Evolutionary conservation across 2,113 vertebrate genomes (phyloP).

Genomic region (Oophaga pumilio): DNA sequence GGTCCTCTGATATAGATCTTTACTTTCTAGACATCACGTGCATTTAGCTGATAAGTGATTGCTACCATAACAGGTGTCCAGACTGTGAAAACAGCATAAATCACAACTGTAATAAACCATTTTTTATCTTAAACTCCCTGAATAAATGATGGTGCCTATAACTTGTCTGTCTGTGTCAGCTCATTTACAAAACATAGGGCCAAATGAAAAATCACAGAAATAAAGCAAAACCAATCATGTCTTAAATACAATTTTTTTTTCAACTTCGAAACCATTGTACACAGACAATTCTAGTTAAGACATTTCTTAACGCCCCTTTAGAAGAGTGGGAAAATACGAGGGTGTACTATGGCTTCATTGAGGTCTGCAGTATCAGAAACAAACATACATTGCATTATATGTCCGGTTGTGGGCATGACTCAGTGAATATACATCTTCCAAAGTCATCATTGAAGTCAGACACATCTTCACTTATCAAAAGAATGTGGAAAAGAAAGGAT

Average conservation of each 20-base stretch:
- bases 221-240: neutral
- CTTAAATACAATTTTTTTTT: neutral
- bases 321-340: neutral
- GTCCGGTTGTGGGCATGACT: neutral
- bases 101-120: neutral
- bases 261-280: neutral
- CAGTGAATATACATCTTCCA: neutral
- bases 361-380: neutral
- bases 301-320: neutral
- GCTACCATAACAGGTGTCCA: neutral
- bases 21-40: neutral
- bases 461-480: neutral
- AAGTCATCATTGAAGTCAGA: constrained; percentile 7
- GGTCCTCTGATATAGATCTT: neutral
- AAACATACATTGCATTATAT: neutral
- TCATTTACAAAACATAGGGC: neutral
- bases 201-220: neutral
- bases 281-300: neutral
- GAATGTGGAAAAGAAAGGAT: constrained; percentile 17
- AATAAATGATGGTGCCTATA: too few relatives aligned
- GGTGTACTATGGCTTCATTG: neutral
- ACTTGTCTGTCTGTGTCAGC: neutral
- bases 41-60: neutral
- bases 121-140: neutral
- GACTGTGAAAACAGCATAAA: neutral